These are phyloP conservation scores for Cololabis saira DNA, from an alignment of 2,113 vertebrate genomes.

Conservation along the genomic window DNA sequence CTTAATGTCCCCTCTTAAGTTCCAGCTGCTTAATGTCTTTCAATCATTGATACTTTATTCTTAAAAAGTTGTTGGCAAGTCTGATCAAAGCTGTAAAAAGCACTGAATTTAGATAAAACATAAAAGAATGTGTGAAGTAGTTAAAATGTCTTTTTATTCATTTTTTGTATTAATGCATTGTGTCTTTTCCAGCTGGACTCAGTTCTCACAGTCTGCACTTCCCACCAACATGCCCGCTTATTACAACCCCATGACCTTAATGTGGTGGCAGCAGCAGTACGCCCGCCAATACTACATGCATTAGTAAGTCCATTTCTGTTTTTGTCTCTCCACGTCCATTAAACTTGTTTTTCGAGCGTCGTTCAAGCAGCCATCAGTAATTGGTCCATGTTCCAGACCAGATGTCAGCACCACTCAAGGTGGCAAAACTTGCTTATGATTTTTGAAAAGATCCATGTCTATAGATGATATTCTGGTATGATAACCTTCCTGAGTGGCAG, in stretches of 20 bases:
- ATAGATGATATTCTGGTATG: too few relatives aligned
- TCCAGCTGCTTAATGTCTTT: neutral
- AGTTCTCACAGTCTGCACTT: slow-evolving; percentile 72
- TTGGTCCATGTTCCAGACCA: too few relatives aligned
- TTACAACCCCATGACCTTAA: slow-evolving; percentile 87
- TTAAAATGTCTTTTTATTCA: neutral
- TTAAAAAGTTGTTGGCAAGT: neutral
- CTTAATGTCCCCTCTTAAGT: neutral
- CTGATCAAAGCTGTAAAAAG: neutral
- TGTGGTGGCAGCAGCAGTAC: slow-evolving; percentile 97
- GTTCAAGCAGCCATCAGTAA: neutral
- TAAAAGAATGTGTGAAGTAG: neutral
- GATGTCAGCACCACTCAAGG: too few relatives aligned
- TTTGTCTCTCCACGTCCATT: neutral
- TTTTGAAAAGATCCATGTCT: too few relatives aligned
- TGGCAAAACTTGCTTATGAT: too few relatives aligned
- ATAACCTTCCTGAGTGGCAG: too few relatives aligned
- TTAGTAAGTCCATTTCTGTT: slow-evolving; percentile 85
- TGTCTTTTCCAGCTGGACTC: slow-evolving; percentile 73
- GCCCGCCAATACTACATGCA: slow-evolving; percentile 93
- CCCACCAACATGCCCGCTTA: slow-evolving; percentile 81
- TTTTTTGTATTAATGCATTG: neutral
- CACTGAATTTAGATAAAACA: neutral
- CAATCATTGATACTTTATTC: neutral
- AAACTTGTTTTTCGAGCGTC: neutral